Evolutionary conservation across 2,888 invertebrate genomes (phyloP).

Genomic region (Minunthozetes semirufus): DNA sequence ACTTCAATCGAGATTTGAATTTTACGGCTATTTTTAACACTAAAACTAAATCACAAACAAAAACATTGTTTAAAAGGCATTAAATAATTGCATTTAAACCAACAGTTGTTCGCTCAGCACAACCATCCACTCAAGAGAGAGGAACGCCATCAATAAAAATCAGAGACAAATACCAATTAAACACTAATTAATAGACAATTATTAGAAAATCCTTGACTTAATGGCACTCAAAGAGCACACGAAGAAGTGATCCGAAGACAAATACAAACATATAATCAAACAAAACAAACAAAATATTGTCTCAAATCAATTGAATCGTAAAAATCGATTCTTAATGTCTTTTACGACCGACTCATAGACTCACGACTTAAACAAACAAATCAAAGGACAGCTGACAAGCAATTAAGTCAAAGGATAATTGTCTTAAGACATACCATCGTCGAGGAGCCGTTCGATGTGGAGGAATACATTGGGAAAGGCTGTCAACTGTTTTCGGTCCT

Average conservation of each 20-base stretch:
- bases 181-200: neutral
- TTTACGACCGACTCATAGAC: too few relatives aligned
- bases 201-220: slow-evolving; percentile 7
- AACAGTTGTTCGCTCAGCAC: neutral
- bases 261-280: neutral
- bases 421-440: slow-evolving; percentile 74
- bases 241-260: neutral
- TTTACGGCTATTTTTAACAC: neutral
- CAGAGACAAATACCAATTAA: neutral
- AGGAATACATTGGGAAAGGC: slow-evolving; percentile 99
- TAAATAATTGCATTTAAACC: neutral
- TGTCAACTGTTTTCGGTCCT: slow-evolving; percentile 99
- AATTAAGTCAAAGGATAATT: neutral
- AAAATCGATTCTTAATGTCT: too few relatives aligned
- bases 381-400: neutral
- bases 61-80: neutral
- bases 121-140: too few relatives aligned
- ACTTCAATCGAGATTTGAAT: too few relatives aligned
- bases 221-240: neutral
- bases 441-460: slow-evolving; percentile 96
- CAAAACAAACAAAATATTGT: too few relatives aligned
- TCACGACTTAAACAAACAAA: neutral
- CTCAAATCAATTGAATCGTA: too few relatives aligned
- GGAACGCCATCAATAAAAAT: too few relatives aligned
- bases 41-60: neutral